These are phyloP conservation scores for Macaca fascicularis DNA, from an alignment of 2,113 vertebrate species.

Conservation along the genomic window DNA sequence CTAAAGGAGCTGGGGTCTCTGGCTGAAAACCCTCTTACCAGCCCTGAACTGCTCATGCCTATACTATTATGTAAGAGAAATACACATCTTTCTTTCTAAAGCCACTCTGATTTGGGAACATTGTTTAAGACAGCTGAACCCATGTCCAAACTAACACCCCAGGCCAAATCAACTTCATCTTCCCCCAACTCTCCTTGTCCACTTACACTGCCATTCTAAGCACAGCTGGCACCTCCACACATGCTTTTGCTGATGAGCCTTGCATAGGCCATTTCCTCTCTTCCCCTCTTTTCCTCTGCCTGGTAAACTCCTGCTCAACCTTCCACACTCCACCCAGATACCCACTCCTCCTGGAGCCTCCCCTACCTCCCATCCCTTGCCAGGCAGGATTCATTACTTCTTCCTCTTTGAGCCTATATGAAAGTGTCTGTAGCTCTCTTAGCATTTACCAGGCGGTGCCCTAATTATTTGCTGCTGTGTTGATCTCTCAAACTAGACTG, in stretches of 20 bases:
- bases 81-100: neutral
- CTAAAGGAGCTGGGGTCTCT: neutral
- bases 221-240: fast-evolving
- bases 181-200: no score
- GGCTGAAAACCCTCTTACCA: neutral
- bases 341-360: neutral
- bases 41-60: neutral
- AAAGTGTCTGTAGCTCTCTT: neutral
- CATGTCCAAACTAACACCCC: neutral
- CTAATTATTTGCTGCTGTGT: neutral
- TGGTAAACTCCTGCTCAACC: neutral
- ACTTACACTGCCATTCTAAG: fast-evolving
- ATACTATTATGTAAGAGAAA: neutral
- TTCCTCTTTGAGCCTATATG: neutral
- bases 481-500: neutral
- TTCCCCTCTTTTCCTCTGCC: neutral
- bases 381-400: neutral
- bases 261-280: neutral
- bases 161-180: neutral
- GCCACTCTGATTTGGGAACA: neutral
- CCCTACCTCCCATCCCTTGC: neutral
- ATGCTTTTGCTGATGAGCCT: neutral
- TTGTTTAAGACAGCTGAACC: neutral
- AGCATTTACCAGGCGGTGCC: neutral
- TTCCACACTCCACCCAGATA: neutral